Evolutionary conservation across 1,140 invertebrate genomes (phyloP), one percentile per base, ranked within the genome.

Genomic region (Yoshiicerus persimilis): DNA sequence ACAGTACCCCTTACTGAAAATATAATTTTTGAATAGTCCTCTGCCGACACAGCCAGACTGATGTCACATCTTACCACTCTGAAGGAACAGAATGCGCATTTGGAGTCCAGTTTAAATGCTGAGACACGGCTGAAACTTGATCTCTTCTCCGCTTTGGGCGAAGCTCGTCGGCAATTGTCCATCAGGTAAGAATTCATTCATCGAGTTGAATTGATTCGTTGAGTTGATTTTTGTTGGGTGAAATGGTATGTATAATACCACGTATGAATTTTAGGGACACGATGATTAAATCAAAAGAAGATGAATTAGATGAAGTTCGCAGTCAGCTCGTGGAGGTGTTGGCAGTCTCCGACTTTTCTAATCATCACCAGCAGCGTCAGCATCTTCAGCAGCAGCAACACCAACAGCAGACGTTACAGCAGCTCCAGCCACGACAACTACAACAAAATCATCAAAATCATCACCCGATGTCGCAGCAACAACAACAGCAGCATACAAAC

Each of bases 71-170:
- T 98, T 64, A 95, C 94, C 88, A 95, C 95, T 38, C 95, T 98
- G 92, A 96, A 97, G 93, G 96, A 98, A 89, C 97, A 97, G 93
- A 98, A 96, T 92, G 92, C 94, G 91, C 96, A 97, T 92, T 94
- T 98, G 87, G 97, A 99, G 93, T 97, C 96, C 91, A 97, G 96
- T 92, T 94, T 99, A 84, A 98, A 96, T 90, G 97, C 97, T 32
- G 98, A 99, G 94, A 99, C 97, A 75, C 94, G 97, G 88, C 96
- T 99, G 92, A 99, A 99, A 93, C 94, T 99, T 88, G 97, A 99
- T 94, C 94, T 99, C 87, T 98, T 99, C 93, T 98, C 97, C 87
- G 98, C 98, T 88, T 95, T 99, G 47, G 98, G 98, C 27, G 98
- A 98, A 92, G 97, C 97, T 56, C 98, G 98, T 93, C 94, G 98